Conservation (phyloP, 2,113 vertebrate species). For the Psammodynastes pulverulentus region DNA sequence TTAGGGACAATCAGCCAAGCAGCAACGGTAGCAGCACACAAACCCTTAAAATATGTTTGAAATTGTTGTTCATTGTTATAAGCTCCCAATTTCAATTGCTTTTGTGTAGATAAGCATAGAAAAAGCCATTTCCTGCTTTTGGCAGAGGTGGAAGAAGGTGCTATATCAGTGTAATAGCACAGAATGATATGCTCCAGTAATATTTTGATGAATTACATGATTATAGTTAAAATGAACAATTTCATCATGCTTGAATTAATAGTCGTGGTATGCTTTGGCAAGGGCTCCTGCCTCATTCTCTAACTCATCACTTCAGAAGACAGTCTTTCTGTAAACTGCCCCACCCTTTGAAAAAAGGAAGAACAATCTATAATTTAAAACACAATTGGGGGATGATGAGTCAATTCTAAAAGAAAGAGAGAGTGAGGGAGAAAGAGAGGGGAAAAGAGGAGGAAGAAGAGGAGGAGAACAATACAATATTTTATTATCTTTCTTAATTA, state of each 20-base stretch:
- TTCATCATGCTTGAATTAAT: constrained; percentile 84
- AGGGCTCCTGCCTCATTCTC: constrained; percentile 72
- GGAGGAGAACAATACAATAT: background rate
- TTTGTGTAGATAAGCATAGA: constrained; percentile 68
- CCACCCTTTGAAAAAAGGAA: constrained; percentile 58
- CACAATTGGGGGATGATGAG: background rate
- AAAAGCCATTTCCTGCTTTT: constrained; percentile 66
- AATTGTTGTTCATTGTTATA: constrained; percentile 48
- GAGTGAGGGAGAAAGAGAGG: constrained; percentile 46
- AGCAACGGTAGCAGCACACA: constrained; percentile 40
- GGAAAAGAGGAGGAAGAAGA: constrained; percentile 28
- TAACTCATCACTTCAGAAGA: constrained; percentile 80
- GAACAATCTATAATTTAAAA: constrained; percentile 46
- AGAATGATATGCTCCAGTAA: constrained; percentile 80
- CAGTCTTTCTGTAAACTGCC: constrained; percentile 50
- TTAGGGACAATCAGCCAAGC: constrained; percentile 49
- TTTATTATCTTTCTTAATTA: constrained; percentile 52
- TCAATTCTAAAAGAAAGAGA: constrained; percentile 47
- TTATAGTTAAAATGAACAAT: constrained; percentile 93
- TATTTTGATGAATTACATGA: constrained; percentile 93
- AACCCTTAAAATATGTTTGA: constrained; percentile 53
- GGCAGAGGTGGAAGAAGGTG: constrained; percentile 72
- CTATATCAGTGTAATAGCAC: constrained; percentile 78
- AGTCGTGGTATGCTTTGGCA: constrained; percentile 75
- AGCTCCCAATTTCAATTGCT: constrained; percentile 65